These are phyloP conservation scores for Lacerta viridis DNA, from an alignment of 2,797 vertebrate genomes.

Conservation along the genomic window DNA sequence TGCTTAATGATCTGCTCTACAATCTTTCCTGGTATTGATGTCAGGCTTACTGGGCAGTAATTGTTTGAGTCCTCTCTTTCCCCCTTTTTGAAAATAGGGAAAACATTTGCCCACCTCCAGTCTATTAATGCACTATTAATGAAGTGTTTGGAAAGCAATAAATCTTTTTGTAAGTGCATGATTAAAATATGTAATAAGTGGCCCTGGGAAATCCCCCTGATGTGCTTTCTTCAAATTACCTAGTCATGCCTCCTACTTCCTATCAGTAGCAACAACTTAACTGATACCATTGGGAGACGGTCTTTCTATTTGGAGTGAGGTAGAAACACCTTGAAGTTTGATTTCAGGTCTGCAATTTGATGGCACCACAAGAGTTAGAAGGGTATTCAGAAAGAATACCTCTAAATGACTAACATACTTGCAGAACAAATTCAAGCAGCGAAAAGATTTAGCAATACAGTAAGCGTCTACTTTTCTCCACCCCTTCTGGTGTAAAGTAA, in stretches of 20 bases:
- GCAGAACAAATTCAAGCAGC: not conserved
- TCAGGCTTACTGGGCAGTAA: no score
- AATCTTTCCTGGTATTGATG: no score
- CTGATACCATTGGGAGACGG: not conserved
- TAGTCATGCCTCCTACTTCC: not conserved
- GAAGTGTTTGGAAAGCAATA: conserved; percentile 6
- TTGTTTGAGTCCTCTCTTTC: no score
- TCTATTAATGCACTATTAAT: no score
- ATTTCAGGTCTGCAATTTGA: conserved; percentile 14
- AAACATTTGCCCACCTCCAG: no score
- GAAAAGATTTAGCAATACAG: not conserved
- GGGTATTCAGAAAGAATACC: conserved; percentile 1
- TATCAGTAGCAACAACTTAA: conserved; percentile 19
- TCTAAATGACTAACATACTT: not conserved
- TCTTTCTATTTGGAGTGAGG: not conserved
- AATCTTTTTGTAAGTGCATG: not conserved
- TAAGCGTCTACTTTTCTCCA: not conserved
- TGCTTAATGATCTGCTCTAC: no score
- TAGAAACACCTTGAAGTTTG: not conserved
- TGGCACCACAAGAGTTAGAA: not conserved
- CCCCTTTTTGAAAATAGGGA: no score
- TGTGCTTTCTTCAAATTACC: not conserved
- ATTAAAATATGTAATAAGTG: not conserved
- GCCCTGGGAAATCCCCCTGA: not conserved
- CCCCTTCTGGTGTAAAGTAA: not conserved